Conservation (phyloP, 2,888 invertebrate species). For the Drosophila conformis region DNA sequence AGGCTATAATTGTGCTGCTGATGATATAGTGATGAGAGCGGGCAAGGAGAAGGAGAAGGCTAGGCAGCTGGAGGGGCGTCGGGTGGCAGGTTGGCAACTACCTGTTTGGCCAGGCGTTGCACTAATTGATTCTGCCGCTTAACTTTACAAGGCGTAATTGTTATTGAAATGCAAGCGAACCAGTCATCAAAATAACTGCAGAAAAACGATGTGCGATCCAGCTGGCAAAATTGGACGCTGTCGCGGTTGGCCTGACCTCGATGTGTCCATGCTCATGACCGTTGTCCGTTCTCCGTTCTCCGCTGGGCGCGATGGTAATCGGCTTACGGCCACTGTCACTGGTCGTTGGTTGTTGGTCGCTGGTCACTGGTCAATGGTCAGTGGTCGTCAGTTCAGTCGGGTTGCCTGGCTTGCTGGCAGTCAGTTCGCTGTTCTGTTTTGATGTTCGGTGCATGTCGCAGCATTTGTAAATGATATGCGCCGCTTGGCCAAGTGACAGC, state of each 20-base stretch:
- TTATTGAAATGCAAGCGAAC: constrained; percentile 53
- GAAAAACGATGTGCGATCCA: constrained; percentile 4
- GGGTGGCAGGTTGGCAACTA: constrained; percentile 11
- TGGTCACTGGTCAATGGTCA: neutral
- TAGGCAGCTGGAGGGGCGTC: neutral
- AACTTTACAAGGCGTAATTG: constrained; percentile 62
- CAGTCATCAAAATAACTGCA: neutral
- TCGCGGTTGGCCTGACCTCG: constrained; percentile 30
- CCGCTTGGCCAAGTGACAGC: constrained; percentile 62
- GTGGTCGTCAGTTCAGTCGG: constrained; percentile 9
- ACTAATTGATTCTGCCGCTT: constrained; percentile 76
- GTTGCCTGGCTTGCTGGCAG: constrained; percentile 1
- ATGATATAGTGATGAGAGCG: constrained; percentile 12
- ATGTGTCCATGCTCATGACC: constrained; percentile 26
- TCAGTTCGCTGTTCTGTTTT: constrained; percentile 45
- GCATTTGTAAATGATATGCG: constrained; percentile 72
- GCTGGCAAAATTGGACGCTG: constrained; percentile 28
- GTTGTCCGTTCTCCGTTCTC: neutral
- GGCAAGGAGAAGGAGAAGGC: neutral
- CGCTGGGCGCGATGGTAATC: constrained; percentile 44
- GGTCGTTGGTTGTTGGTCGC: constrained; percentile 3
- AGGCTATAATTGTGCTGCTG: constrained; percentile 12
- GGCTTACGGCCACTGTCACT: constrained; percentile 37
- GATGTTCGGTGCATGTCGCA: constrained; percentile 58
- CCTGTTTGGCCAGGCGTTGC: constrained; percentile 40